phyloP scores from a whole-genome alignment of 2,888 invertebrate genomes.

The Synergus japonicus region DNA sequence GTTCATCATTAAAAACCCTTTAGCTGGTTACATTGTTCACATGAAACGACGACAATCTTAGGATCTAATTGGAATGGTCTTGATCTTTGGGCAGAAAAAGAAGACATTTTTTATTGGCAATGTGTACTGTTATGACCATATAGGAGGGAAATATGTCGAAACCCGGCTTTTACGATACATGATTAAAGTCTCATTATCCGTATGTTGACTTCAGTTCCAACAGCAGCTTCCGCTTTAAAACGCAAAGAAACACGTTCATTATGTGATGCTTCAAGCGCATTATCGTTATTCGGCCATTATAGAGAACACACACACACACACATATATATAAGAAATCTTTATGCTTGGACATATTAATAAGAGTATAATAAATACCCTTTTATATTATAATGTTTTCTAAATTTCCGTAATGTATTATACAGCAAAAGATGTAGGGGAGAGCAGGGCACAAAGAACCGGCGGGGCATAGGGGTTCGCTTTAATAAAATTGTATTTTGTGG shows the following conservation, averaged over 20 bases:
- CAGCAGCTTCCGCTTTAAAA: conserved; percentile 49
- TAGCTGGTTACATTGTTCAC: not conserved
- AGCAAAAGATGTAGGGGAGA: too few species aligned
- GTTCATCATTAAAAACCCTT: not conserved
- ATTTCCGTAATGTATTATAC: too few species aligned
- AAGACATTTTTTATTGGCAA: conserved; percentile 14
- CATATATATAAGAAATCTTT: too few species aligned
- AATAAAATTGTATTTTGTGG: too few species aligned
- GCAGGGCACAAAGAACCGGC: too few species aligned
- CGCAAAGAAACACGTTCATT: conserved; percentile 45
- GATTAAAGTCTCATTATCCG: conserved; percentile 58
- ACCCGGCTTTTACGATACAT: conserved; percentile 52
- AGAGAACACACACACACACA: too few species aligned
- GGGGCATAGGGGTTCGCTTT: too few species aligned
- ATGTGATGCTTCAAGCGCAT: conserved; percentile 45
- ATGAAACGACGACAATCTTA: not conserved
- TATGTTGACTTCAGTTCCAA: conserved; percentile 29
- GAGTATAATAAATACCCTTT: too few species aligned
- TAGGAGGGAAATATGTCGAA: conserved; percentile 36
- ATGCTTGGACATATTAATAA: too few species aligned
- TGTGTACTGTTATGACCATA: conserved; percentile 27
- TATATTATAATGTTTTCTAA: too few species aligned
- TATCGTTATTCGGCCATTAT: conserved; percentile 58
- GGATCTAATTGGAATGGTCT: not conserved
- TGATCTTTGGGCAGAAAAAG: conserved; percentile 3